phyloP scores from a whole-genome alignment of 2,797 vertebrate genomes.

The Xyrichtys novacula region DNA sequence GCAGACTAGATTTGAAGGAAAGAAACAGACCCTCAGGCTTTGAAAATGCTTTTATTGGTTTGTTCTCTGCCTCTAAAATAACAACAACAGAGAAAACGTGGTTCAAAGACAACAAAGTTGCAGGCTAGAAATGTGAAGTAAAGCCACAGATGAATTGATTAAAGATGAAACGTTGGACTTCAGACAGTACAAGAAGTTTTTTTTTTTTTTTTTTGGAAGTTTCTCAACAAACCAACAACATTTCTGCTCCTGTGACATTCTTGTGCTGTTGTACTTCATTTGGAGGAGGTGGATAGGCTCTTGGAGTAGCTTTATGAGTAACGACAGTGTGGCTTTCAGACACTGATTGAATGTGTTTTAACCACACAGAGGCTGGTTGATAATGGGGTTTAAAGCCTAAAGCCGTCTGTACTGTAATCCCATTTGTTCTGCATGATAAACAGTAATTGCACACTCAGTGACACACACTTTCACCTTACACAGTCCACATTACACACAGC shows the following conservation, averaged over 20 bases:
- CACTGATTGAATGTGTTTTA: slow-evolving; percentile 26
- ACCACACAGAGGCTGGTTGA: slow-evolving; percentile 26
- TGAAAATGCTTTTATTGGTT: slow-evolving; percentile 21
- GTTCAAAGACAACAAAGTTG: neutral
- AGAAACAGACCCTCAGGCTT: slow-evolving; percentile 20
- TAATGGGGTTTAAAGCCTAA: slow-evolving; percentile 28
- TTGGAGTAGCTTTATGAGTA: slow-evolving; percentile 5
- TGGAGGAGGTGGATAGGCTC: neutral
- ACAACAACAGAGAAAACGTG: neutral
- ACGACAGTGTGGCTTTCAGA: slow-evolving; percentile 16
- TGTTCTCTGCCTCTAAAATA: neutral
- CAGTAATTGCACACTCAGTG: slow-evolving; percentile 17
- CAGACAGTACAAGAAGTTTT: neutral
- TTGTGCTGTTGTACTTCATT: neutral
- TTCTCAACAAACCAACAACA: neutral
- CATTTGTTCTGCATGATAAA: slow-evolving; percentile 50
- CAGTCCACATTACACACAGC: neutral
- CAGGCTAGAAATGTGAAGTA: neutral
- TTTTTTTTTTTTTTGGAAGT: too few relatives aligned
- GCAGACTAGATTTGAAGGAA: neutral
- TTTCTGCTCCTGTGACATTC: slow-evolving; percentile 7
- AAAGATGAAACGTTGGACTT: neutral
- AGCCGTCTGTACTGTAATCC: slow-evolving; percentile 39
- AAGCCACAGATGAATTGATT: neutral
- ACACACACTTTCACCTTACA: slow-evolving; percentile 11